phyloP scores from a whole-genome alignment of 2,113 vertebrate species.

The Aldabrachelys gigantea region DNA sequence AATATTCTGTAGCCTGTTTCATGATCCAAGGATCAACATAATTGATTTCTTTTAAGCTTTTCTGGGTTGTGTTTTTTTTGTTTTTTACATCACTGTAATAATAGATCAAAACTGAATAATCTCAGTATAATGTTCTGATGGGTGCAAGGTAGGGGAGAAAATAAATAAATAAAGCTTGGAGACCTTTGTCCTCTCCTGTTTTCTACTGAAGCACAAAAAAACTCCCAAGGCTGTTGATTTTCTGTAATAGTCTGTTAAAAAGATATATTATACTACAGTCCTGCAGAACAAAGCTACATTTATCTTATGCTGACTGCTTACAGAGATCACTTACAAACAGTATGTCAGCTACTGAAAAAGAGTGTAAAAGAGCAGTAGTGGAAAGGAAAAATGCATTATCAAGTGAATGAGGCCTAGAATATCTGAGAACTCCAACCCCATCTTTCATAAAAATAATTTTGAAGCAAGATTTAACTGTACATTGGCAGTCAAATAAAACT shows the following conservation, averaged over 20 bases:
- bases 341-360: background rate
- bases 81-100: background rate
- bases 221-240: background rate
- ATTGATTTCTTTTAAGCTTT: background rate
- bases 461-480: background rate
- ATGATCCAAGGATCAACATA: background rate
- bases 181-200: background rate
- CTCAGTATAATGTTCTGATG: background rate
- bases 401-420: background rate
- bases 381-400: background rate
- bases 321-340: constrained; percentile 1
- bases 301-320: background rate
- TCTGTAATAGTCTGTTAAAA: background rate
- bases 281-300: background rate
- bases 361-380: background rate
- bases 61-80: background rate
- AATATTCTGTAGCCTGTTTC: background rate
- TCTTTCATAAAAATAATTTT: background rate
- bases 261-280: background rate
- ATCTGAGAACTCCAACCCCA: background rate
- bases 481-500: background rate
- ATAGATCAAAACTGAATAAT: background rate
- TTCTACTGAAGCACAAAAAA: background rate
- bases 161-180: background rate
- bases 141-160: background rate